Evolutionary conservation across 1,140 invertebrate species (phyloP).

Genomic region (Pachypsylla venusta): DNA sequence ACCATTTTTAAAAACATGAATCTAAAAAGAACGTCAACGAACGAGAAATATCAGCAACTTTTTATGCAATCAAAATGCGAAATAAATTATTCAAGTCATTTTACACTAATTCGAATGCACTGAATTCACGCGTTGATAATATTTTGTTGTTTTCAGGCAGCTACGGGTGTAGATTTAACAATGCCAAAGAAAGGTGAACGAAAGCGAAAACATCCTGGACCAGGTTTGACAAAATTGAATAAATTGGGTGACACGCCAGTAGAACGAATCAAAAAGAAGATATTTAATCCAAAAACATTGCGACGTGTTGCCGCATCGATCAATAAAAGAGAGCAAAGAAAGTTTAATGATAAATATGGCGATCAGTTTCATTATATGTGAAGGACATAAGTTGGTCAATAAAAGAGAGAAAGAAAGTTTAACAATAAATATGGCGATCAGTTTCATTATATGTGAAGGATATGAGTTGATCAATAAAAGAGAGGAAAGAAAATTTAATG

Average conservation of each 20-base stretch:
- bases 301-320: conserved; percentile 32
- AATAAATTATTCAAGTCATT: too few relatives aligned
- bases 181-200: conserved; percentile 20
- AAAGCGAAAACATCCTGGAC: conserved; percentile 17
- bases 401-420: too few relatives aligned
- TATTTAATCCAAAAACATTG: conserved; percentile 26
- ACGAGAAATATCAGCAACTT: too few relatives aligned
- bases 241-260: conserved; percentile 17
- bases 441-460: too few relatives aligned
- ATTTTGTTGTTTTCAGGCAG: conserved; percentile 19
- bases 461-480: too few relatives aligned
- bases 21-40: too few relatives aligned
- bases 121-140: neutral
- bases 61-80: too few relatives aligned
- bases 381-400: too few relatives aligned
- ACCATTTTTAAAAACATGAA: neutral
- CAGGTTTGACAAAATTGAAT: conserved; percentile 20
- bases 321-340: conserved; percentile 33
- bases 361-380: conserved; percentile 39
- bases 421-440: too few relatives aligned
- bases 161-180: conserved; percentile 23
- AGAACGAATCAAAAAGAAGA: conserved; percentile 21
- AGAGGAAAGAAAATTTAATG: too few relatives aligned
- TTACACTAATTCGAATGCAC: too few relatives aligned
- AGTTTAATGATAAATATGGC: conserved; percentile 38